Evolutionary conservation across 2,113 vertebrate genomes (phyloP).

Genomic region (Elephantulus edwardii): DNA sequence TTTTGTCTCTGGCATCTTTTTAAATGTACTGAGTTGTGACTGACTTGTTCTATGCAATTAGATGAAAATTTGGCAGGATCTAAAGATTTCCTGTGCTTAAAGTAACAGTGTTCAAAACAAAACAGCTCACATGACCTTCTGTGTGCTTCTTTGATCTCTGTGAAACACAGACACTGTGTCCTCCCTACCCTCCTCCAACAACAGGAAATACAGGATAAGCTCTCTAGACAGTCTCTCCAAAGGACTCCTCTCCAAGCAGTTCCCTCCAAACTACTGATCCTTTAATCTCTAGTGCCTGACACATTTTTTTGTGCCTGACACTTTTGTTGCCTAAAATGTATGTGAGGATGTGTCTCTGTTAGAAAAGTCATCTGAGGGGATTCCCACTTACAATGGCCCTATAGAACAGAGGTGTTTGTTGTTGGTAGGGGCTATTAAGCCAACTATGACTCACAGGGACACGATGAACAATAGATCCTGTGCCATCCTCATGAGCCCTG

Average conservation of each 20-base stretch:
- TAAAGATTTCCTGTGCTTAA: background rate
- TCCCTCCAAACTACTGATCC: no score
- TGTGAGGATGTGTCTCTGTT: background rate
- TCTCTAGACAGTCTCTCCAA: no score
- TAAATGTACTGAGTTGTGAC: background rate
- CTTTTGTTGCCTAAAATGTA: background rate
- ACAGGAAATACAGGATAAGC: no score
- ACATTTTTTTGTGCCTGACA: background rate
- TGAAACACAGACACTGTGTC: background rate
- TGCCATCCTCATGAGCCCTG: no score
- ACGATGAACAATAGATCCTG: no score
- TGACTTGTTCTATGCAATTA: background rate
- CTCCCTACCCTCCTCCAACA: background rate
- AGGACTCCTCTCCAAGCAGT: background rate
- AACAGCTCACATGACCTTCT: background rate
- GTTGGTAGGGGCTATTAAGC: no score
- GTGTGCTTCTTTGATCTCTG: no score
- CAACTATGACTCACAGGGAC: no score
- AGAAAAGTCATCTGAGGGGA: background rate
- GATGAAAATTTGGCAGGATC: background rate
- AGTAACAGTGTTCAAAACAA: background rate
- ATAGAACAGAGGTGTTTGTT: no score
- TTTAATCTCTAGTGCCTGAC: background rate
- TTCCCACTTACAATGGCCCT: background rate
- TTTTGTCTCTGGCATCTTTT: background rate